Evolutionary conservation across 1,140 invertebrate species (phyloP), one percentile per base, ranked within the genome.

Genomic region (Streblospio benedicti): DNA sequence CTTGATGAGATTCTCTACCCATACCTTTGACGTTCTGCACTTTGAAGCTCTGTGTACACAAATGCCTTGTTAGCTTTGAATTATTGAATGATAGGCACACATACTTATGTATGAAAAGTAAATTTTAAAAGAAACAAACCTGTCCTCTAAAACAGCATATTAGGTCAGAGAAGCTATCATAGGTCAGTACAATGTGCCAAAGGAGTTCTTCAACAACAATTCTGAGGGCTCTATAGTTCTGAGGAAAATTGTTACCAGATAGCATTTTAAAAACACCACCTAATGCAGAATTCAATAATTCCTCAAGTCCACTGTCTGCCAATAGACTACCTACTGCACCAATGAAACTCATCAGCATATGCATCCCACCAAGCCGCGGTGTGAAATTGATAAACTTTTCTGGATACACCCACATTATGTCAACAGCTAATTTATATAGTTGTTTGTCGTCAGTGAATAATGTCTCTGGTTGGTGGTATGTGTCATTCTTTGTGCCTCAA

Each of bases 311-410:
- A 27, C 2, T 25, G 27, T 54, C 44, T 27, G 32, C 14, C 41
- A 67, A 63, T 6, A 69, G 54, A 5, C 44, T 35, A 27, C 67
- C 65, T 27, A 69, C 41, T 31, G 20, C 52, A 9, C 63, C 65
- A 54, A 60, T 38, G 45, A 54, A 67, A 60, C 60, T 66, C 66
- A 68, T 64, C 5, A 66, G 52, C 49, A 61, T 53, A 47, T 68
- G 66, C 64, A 66, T 68, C 2, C 66, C 65, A 25, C 64, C 66
- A 14, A 64, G 47, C 23, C 62, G n/a, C 20, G 50, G 52, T 27
- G 57, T 27, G 43, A 66, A 50, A 25, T 64, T 51, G 30, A 35
- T 12, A 33, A 67, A 67, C 31, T 25, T 12, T 25, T 61, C 33
- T 67, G 68, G 50, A 31, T 52, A 28, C 20, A 52, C 50, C 50